phyloP scores from a whole-genome alignment of 2,888 invertebrate genomes.

The Enchytraeus crypticus region DNA sequence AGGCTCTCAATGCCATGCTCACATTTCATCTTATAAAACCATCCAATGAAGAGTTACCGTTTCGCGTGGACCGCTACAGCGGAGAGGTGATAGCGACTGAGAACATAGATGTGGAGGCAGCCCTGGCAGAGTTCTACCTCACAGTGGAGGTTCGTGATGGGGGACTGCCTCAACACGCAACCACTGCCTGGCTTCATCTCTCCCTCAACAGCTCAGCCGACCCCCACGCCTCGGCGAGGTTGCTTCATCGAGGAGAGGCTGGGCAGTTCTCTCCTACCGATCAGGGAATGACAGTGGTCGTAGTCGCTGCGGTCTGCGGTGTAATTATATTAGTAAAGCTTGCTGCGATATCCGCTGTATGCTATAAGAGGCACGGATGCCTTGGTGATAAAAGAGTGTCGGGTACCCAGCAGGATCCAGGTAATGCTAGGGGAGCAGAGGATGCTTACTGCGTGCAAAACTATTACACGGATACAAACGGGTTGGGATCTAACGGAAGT shows the following conservation, averaged over 20 bases:
- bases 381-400: too few species aligned
- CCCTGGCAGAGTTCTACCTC: constrained; percentile 8
- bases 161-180: not conserved
- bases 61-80: constrained; percentile 43
- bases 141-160: constrained; percentile 2
- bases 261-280: too few species aligned
- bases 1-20: constrained; percentile 31
- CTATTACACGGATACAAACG: too few species aligned
- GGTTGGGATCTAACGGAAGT: too few species aligned
- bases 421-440: too few species aligned
- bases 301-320: not conserved
- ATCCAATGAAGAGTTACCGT: constrained; percentile 47
- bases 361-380: not conserved
- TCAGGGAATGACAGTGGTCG: not conserved
- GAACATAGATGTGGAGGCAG: not conserved
- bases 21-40: constrained; percentile 26
- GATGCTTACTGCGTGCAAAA: too few species aligned
- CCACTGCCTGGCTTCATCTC: not conserved
- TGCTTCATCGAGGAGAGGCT: not conserved
- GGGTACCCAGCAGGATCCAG: too few species aligned
- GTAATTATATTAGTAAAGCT: constrained; percentile 4
- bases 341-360: constrained; percentile 1
- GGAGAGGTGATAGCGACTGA: constrained; percentile 38
- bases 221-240: not conserved
- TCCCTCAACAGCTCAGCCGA: not conserved